Percentiles rank a stretch among this genome's conserved stretches.
Evolutionary conservation across 2,113 vertebrate species (phyloP).

Genomic region (Salvelinus namaycush): DNA sequence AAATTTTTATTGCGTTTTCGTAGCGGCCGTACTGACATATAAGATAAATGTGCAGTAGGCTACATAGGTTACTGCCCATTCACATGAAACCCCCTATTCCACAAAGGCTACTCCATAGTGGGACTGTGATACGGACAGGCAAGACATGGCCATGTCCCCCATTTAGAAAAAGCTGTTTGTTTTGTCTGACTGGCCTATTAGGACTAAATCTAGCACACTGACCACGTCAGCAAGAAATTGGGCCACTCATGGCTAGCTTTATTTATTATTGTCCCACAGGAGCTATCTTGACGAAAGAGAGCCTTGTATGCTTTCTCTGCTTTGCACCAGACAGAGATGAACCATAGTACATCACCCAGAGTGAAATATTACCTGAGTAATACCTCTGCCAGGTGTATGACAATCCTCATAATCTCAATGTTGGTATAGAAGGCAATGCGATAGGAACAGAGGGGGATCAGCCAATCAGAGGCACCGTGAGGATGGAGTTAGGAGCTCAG

Average conservation of each 20-base stretch:
- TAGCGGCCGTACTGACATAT: not conserved
- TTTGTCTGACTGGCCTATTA: conserved; percentile 30
- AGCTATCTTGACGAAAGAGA: not conserved
- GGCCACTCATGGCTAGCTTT: conserved; percentile 3
- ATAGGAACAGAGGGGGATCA: conserved; percentile 28
- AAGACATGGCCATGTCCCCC: not conserved
- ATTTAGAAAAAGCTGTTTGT: conserved; percentile 16
- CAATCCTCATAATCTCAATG: conserved; percentile 29
- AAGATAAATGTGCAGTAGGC: too few relatives aligned
- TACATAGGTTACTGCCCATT: too few relatives aligned
- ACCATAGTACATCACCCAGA: conserved; percentile 28
- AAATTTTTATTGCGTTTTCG: not conserved
- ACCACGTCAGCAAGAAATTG: conserved; percentile 37
- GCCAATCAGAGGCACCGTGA: conserved; percentile 25
- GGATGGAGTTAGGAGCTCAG: conserved; percentile 32
- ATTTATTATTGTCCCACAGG: too few relatives aligned
- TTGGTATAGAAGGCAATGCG: conserved; percentile 28
- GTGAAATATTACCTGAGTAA: conserved; percentile 26
- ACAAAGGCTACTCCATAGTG: too few relatives aligned
- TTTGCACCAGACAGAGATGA: conserved; percentile 18
- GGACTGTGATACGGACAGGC: too few relatives aligned
- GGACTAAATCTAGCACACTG: conserved; percentile 27
- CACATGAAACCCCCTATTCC: too few relatives aligned
- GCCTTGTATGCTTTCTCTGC: too few relatives aligned
- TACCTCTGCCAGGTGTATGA: conserved; percentile 25